Percentiles rank a stretch among this genome's conserved stretches.
Evolutionary conservation across 2,888 invertebrate species (phyloP).

Genomic region (Tineola bisselliella): DNA sequence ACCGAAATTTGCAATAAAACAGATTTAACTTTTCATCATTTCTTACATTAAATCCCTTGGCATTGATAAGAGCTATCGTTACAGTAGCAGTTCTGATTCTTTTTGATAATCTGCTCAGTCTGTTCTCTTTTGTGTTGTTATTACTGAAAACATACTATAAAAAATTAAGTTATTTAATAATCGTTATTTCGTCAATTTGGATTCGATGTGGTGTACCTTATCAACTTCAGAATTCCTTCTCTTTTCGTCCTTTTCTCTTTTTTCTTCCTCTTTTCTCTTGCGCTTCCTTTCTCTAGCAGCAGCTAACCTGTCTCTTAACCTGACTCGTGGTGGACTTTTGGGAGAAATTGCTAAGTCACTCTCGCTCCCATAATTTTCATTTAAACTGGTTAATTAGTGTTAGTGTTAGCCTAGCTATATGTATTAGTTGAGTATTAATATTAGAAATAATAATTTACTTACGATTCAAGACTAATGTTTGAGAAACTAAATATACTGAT

Average conservation of each 20-base stretch:
- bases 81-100: slow-evolving; percentile 74
- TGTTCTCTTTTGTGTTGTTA: slow-evolving; percentile 32
- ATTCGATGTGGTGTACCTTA: slow-evolving; percentile 27
- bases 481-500: slow-evolving; percentile 9
- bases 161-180: neutral
- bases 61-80: slow-evolving; percentile 92
- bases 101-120: slow-evolving; percentile 26
- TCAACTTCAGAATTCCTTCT: slow-evolving; percentile 26
- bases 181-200: neutral
- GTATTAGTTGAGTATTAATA: neutral
- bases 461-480: slow-evolving; percentile 46
- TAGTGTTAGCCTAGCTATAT: neutral
- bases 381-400: neutral
- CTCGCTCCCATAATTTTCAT: neutral
- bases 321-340: slow-evolving; percentile 1
- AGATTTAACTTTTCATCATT: slow-evolving; percentile 82
- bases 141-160: slow-evolving; percentile 48
- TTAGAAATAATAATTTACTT: slow-evolving; percentile 25
- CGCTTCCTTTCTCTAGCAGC: slow-evolving; percentile 34
- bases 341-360: neutral
- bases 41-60: slow-evolving; percentile 81
- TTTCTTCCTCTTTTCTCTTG: slow-evolving; percentile 28
- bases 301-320: slow-evolving; percentile 23
- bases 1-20: slow-evolving; percentile 92
- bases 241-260: slow-evolving; percentile 27